Evolutionary conservation across 2,113 vertebrate genomes (phyloP).

Genomic region (Cervus canadensis): DNA sequence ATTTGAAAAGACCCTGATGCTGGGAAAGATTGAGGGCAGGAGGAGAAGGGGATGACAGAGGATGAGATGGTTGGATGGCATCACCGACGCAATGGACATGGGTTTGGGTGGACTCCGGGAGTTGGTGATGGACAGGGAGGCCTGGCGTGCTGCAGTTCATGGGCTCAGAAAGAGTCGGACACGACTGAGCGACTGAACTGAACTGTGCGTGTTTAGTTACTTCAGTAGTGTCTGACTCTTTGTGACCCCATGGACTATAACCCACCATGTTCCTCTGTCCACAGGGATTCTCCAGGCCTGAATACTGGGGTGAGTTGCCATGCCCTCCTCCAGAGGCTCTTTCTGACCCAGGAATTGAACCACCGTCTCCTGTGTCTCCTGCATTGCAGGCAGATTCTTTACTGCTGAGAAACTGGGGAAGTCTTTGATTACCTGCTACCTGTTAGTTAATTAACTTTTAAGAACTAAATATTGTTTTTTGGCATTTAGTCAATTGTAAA

Average conservation of each 20-base stretch:
- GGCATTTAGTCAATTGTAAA: neutral
- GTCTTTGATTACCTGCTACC: neutral
- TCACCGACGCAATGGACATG: too few relatives aligned
- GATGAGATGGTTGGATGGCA: too few relatives aligned
- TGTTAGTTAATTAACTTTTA: slow-evolving; percentile 6
- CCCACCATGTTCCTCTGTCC: neutral
- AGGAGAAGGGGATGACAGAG: too few relatives aligned
- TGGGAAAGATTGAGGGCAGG: too few relatives aligned
- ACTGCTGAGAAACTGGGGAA: neutral
- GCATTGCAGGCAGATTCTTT: neutral
- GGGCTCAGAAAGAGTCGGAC: neutral
- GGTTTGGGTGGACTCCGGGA: too few relatives aligned
- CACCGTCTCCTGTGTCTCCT: neutral
- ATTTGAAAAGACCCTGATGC: too few relatives aligned
- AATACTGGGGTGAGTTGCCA: neutral
- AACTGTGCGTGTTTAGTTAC: neutral
- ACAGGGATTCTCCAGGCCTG: neutral
- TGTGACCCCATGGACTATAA: neutral
- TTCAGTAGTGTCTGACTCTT: neutral
- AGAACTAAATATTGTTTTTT: neutral
- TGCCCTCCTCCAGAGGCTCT: neutral
- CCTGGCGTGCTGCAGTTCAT: neutral
- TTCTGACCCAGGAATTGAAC: neutral
- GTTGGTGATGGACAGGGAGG: too few relatives aligned
- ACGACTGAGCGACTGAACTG: neutral